Conservation (phyloP, 2,797 vertebrate genomes). For the Anomalospiza imberbis region DNA sequence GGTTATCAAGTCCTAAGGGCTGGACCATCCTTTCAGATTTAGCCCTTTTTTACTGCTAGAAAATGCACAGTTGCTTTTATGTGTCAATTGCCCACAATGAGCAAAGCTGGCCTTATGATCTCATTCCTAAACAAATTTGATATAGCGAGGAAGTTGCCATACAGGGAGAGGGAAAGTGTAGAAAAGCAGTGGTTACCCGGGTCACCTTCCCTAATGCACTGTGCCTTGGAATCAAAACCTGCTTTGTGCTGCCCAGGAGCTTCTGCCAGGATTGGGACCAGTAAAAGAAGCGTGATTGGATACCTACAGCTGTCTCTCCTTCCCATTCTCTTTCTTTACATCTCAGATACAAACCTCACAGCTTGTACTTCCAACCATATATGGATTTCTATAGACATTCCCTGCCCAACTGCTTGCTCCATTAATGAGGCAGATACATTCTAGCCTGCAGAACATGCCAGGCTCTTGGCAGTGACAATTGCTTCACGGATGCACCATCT, state of each 20-base stretch:
- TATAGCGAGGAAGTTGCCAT: fast-evolving
- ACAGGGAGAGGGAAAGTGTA: background rate
- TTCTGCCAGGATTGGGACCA: background rate
- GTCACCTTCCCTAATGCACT: background rate
- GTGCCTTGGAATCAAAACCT: background rate
- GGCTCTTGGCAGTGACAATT: background rate
- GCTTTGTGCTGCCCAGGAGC: background rate
- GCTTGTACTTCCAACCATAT: background rate
- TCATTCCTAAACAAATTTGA: background rate
- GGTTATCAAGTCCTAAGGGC: background rate
- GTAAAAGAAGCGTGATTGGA: background rate
- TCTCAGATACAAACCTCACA: background rate
- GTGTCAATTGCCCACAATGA: background rate
- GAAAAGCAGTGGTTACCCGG: background rate
- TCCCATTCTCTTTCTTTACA: background rate
- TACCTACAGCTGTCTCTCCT: background rate
- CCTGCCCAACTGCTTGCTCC: background rate
- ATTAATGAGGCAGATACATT: slow-evolving; percentile 32
- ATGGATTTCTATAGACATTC: background rate
- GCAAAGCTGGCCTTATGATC: background rate
- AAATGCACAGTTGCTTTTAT: background rate
- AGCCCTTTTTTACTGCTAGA: background rate
- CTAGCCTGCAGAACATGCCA: slow-evolving; percentile 4
- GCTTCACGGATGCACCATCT: slow-evolving; percentile 39
- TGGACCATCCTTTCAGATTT: background rate